Evolutionary conservation across 2,113 vertebrate species (phyloP).

Genomic region (Zeus faber): DNA sequence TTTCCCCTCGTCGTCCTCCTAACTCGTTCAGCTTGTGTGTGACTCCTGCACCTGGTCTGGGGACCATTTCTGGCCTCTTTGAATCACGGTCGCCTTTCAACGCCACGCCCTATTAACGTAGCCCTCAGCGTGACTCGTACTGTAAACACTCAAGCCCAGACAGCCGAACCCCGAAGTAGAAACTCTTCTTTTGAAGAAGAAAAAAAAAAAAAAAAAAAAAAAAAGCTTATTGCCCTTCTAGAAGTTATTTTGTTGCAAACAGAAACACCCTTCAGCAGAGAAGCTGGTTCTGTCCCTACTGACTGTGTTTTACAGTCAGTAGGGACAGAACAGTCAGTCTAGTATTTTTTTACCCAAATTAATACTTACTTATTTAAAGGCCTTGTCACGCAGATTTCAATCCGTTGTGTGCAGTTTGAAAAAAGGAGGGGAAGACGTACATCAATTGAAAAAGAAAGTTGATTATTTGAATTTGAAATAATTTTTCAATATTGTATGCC

Average conservation of each 20-base stretch:
- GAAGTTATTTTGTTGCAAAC: too few relatives aligned
- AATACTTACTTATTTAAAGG: not conserved
- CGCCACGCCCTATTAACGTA: constrained; percentile 13
- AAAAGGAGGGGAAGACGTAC: too few relatives aligned
- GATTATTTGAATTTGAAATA: too few relatives aligned
- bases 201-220: not conserved
- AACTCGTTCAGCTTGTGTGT: too few relatives aligned
- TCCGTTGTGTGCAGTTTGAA: too few relatives aligned
- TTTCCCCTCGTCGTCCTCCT: too few relatives aligned
- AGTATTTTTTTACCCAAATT: not conserved
- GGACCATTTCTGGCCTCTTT: constrained; percentile 10
- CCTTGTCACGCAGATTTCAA: too few relatives aligned
- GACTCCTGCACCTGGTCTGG: not conserved
- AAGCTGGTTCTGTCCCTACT: too few relatives aligned
- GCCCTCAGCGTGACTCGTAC: constrained; percentile 15
- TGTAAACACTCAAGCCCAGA: constrained; percentile 2
- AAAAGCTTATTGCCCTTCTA: not conserved
- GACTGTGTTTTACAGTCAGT: not conserved
- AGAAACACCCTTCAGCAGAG: too few relatives aligned
- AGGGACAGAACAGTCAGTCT: not conserved
- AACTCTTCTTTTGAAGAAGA: not conserved
- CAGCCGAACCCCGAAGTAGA: not conserved
- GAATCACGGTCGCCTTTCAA: not conserved
- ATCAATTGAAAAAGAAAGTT: too few relatives aligned
- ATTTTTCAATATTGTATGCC: too few relatives aligned